phyloP scores from a whole-genome alignment of 2,113 vertebrate species.

The Anthoscopus minutus region DNA sequence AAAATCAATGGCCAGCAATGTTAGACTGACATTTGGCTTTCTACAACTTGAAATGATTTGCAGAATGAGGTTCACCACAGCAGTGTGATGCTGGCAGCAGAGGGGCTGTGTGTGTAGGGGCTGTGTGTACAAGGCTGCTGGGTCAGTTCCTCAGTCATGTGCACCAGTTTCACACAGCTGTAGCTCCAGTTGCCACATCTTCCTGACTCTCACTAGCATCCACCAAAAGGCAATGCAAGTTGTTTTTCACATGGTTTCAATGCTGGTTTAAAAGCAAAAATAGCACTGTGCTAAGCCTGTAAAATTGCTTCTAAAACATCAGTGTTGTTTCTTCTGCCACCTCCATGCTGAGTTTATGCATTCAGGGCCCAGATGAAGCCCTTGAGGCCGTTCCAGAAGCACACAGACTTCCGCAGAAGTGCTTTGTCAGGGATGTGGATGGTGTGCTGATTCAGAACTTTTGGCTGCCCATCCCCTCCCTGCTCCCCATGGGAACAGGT shows the following conservation, averaged over 20 bases:
- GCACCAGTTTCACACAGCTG: not conserved
- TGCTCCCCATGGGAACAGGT: fast-evolving
- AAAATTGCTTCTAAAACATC: not conserved
- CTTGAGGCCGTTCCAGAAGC: not conserved
- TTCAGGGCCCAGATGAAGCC: not conserved
- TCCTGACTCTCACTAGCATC: not conserved
- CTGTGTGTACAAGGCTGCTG: not conserved
- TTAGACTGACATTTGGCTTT: not conserved
- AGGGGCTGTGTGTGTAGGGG: not conserved
- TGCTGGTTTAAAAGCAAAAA: not conserved
- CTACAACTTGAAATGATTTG: not conserved
- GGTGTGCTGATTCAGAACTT: not conserved
- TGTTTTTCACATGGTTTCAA: not conserved
- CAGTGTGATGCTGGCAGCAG: not conserved
- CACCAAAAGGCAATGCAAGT: not conserved
- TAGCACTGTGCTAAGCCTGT: not conserved
- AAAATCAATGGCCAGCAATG: not conserved
- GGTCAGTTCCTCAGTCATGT: not conserved
- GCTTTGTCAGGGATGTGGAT: not conserved
- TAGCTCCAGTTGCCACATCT: not conserved
- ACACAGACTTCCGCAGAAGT: not conserved
- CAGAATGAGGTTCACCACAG: not conserved
- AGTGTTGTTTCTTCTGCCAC: not conserved
- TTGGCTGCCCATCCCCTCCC: not conserved
- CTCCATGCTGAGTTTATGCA: not conserved